Base-by-base conservation (phyloP, 2,888 invertebrate species). In the Keiferia lycopersicella region DNA sequence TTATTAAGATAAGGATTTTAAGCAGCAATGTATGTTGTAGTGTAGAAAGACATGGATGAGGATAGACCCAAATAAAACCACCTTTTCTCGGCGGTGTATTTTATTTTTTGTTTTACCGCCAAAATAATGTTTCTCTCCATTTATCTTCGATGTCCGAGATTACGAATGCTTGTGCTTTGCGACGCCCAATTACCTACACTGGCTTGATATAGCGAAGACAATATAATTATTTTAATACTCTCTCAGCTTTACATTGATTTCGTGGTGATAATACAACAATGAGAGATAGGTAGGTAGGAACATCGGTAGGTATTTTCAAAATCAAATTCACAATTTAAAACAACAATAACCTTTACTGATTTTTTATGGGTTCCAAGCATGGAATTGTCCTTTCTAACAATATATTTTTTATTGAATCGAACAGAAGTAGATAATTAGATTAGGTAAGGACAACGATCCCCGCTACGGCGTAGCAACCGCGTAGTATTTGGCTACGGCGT, bases 141-240 rank as follows among this genome's bases (percentile, higher is more conserved):
- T 53, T 53, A 22, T 53, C 51, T 53, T 22, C 12, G 22, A 18
- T 53, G 51, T 53, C 51, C 51, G 22, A 22, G 51, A 53, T 53
- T 53, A 26, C 22, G 26, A 22, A 8, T 22, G 51, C 12, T 22
- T 56, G 26, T 34, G 14, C 16, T 34, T 34, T 2, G 34, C 56
- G 26, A 26, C 56, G 34, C 56, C 14, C 56, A 53, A 53, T 53
- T 53, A n/a, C n/a, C n/a, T n/a, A 53, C 53, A n/a, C 53, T 0
- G 26, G 18, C 34, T 56, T 56, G 34, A 34, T 56, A 56, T 56
- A 34, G n/a, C 34, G 8, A 34, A 16, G 16, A 56, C 34, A 56
- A 56, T 8, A 10, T 16, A 56, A 56, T 56, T 34, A 56, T 16
- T 16, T 8, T 34, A 56, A 34, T 56, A 12, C 30, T 51, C 22